Percentiles rank a stretch among this genome's conserved stretches.
These are phyloP conservation scores for Coptodon bakossiorum DNA, from an alignment of 2,113 vertebrate species.

Conservation along the genomic window DNA sequence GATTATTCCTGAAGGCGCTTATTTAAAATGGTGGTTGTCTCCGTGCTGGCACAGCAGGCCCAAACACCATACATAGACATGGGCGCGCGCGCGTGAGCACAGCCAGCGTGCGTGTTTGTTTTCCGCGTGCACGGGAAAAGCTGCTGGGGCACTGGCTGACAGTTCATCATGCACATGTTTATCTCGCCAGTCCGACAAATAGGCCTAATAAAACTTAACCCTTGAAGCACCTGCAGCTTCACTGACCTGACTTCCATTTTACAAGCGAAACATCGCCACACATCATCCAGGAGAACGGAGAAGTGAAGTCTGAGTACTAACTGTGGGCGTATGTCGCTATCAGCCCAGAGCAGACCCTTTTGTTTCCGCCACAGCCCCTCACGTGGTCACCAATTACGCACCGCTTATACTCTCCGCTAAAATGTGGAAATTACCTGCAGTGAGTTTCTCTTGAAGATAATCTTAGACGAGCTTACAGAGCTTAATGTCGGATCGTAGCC, in stretches of 20 bases:
- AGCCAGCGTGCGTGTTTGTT: not conserved
- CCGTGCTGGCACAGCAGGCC: conserved; percentile 46
- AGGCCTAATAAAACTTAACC: not conserved
- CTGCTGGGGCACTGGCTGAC: conserved; percentile 14
- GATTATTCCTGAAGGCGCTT: conserved; percentile 50
- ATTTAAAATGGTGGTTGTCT: conserved; percentile 71
- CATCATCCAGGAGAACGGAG: not conserved
- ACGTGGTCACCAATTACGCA: conserved; percentile 54
- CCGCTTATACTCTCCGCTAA: not conserved
- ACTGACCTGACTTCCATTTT: conserved; percentile 1
- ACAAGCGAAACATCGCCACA: not conserved
- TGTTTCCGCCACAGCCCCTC: conserved; percentile 61
- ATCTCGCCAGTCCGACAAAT: not conserved
- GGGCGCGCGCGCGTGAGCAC: not conserved
- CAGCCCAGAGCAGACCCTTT: conserved; percentile 52
- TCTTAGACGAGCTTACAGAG: not conserved
- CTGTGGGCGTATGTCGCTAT: conserved; percentile 40
- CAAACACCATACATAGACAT: conserved; percentile 4
- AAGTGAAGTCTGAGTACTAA: conserved; percentile 24
- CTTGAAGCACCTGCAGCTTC: not conserved
- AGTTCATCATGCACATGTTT: conserved; percentile 27
- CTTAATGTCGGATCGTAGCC: not conserved
- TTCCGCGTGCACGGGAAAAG: not conserved
- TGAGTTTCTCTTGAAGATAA: not conserved
- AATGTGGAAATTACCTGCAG: not conserved